Conservation (phyloP, 1,140 invertebrate genomes). For the Drosophila kurseongensis region DNA sequence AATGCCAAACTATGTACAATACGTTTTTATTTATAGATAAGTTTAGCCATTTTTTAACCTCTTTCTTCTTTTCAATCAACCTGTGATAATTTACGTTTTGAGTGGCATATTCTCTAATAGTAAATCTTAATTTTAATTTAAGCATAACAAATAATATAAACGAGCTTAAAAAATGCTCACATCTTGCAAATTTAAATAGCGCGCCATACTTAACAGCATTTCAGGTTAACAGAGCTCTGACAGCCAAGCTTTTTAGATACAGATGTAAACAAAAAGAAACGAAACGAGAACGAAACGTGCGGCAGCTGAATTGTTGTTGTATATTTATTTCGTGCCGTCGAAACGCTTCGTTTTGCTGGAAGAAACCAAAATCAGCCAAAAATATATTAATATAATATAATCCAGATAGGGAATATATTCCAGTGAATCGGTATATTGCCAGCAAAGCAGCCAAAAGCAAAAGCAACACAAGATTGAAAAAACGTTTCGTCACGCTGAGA, state of each 20-base stretch:
- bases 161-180: too few relatives aligned
- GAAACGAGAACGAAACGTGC: slow-evolving; percentile 36
- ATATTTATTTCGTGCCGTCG: slow-evolving; percentile 72
- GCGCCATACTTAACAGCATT: slow-evolving; percentile 15
- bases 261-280: slow-evolving; percentile 48
- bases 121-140: too few relatives aligned
- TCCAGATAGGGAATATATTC: slow-evolving; percentile 20
- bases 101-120: too few relatives aligned
- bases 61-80: too few relatives aligned
- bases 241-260: slow-evolving; percentile 27
- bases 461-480: slow-evolving; percentile 26
- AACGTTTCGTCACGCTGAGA: slow-evolving; percentile 73
- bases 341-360: slow-evolving; percentile 33
- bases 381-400: neutral
- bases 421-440: slow-evolving; percentile 41
- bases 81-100: too few relatives aligned
- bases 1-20: too few relatives aligned
- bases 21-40: too few relatives aligned
- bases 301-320: slow-evolving; percentile 58
- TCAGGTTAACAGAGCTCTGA: slow-evolving; percentile 18
- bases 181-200: slow-evolving; percentile 5
- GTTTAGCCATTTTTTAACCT: too few relatives aligned
- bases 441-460: slow-evolving; percentile 17
- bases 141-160: too few relatives aligned
- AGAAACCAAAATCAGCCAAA: slow-evolving; percentile 2